phyloP scores from a whole-genome alignment of 2,888 invertebrate species.

The Microctonus brassicae region DNA sequence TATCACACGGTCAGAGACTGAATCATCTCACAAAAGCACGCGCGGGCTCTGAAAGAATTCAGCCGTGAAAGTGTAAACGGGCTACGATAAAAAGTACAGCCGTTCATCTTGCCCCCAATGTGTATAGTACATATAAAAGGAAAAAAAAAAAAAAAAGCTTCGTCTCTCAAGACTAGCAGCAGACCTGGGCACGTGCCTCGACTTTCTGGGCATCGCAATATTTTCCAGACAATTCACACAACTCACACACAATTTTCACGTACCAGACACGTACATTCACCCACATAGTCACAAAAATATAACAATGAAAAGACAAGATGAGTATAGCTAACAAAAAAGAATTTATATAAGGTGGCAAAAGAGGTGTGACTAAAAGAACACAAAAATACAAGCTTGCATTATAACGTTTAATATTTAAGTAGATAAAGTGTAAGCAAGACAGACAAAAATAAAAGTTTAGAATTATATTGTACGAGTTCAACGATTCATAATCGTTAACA shows the following conservation, averaged over 20 bases:
- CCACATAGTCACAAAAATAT: neutral
- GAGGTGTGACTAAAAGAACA: neutral
- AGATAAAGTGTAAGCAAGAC: neutral
- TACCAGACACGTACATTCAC: neutral
- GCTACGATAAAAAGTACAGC: constrained; percentile 28
- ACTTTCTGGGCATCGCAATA: constrained; percentile 29
- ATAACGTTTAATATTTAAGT: neutral
- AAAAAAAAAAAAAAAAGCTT: neutral
- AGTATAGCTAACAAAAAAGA: neutral
- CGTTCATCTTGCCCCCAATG: constrained; percentile 26
- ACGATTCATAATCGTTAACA: constrained; percentile 61
- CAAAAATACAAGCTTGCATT: neutral
- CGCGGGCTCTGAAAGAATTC: constrained; percentile 20
- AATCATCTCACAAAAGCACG: constrained; percentile 15
- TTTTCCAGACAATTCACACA: constrained; percentile 17
- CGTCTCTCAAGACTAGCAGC: neutral
- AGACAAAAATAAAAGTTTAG: neutral
- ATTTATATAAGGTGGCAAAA: too few species aligned
- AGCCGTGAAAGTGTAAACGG: constrained; percentile 33
- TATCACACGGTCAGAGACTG: neutral
- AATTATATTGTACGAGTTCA: constrained; percentile 38
- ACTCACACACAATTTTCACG: neutral
- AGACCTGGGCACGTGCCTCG: constrained; percentile 30
- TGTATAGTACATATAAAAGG: neutral
- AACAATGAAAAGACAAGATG: neutral